Conservation (phyloP, 2,113 vertebrate species). For the Lophochroa leadbeateri region DNA sequence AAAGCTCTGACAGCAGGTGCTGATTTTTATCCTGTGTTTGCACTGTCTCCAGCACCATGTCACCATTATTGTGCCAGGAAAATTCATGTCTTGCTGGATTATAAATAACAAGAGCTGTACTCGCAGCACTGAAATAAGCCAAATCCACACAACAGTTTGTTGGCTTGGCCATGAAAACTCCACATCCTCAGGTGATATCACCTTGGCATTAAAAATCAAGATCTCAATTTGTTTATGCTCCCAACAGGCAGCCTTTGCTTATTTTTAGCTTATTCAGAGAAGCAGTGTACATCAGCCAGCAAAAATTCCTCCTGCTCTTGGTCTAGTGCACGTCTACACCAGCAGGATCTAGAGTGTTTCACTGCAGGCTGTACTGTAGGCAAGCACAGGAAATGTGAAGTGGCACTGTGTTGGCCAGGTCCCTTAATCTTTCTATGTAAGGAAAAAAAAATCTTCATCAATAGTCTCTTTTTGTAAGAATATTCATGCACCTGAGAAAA, state of each 20-base stretch:
- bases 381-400: background rate
- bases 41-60: background rate
- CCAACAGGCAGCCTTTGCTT: background rate
- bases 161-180: background rate
- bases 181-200: background rate
- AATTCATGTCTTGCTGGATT: background rate
- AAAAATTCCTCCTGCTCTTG: background rate
- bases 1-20: background rate
- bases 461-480: background rate
- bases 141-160: background rate
- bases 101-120: background rate
- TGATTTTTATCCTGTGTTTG: background rate
- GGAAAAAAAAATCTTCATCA: background rate
- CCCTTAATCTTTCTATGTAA: background rate
- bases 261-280: background rate
- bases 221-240: background rate
- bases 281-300: background rate
- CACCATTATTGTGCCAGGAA: background rate
- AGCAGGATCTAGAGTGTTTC: fast-evolving
- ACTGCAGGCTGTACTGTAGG: background rate
- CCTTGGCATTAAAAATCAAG: background rate
- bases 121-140: background rate
- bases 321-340: background rate
- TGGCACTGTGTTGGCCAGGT: background rate
- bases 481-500: background rate